phyloP scores from a whole-genome alignment of 2,797 vertebrate genomes.

The Neosalanx taihuensis region DNA sequence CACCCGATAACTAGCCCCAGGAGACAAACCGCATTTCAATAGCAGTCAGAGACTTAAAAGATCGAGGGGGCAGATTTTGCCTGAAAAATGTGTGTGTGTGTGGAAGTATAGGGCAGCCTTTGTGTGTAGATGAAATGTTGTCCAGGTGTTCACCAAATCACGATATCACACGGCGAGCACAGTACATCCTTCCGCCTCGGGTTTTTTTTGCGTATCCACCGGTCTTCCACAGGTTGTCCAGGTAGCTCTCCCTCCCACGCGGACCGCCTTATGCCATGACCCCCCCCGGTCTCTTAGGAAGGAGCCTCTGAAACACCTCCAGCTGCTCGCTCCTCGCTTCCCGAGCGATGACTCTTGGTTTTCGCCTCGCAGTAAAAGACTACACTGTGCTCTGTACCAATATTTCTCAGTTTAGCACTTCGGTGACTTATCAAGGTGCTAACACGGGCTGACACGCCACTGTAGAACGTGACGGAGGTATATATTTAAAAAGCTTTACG shows the following conservation, averaged over 20 bases:
- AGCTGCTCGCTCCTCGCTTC: background rate
- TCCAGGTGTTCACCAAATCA: constrained; percentile 1
- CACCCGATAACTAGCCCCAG: background rate
- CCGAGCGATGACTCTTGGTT: no score
- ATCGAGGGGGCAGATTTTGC: background rate
- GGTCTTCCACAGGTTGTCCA: background rate
- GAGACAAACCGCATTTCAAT: background rate
- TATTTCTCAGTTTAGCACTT: constrained; percentile 3
- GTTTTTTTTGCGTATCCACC: no score
- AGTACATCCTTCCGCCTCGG: background rate
- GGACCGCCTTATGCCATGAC: background rate
- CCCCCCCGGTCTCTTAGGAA: background rate
- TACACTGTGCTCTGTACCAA: background rate
- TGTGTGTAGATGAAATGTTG: background rate
- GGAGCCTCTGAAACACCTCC: background rate
- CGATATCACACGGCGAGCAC: background rate
- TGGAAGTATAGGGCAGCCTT: background rate
- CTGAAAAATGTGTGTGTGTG: background rate
- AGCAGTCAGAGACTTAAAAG: background rate
- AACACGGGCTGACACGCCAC: background rate
- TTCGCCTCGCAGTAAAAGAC: background rate
- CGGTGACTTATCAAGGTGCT: background rate
- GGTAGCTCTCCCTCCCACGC: background rate
- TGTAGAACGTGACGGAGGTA: background rate
- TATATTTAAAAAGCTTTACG: background rate